Conservation (phyloP, 2,888 invertebrate species). For the Acrobeloides nanus region DNA sequence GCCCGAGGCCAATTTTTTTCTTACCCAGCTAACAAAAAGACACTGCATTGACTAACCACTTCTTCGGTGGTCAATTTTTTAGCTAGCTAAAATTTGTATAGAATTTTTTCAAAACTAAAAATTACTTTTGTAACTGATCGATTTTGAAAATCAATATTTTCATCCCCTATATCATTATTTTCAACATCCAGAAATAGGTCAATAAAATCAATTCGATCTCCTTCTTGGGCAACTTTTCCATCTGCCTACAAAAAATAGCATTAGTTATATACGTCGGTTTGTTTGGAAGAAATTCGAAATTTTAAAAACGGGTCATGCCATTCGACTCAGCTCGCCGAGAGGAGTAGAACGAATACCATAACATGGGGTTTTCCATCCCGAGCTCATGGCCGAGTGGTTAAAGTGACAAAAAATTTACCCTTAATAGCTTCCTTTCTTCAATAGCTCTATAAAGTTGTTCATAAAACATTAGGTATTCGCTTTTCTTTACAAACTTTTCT, state of each 20-base stretch:
- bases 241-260: conserved; percentile 3
- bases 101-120: conserved; percentile 2
- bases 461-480: background rate
- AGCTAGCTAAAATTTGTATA: conserved; percentile 20
- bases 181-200: conserved; percentile 44
- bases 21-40: conserved; percentile 42
- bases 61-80: conserved; percentile 34
- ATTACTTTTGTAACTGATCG: no score
- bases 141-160: no score
- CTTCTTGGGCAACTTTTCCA: conserved; percentile 14
- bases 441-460: background rate
- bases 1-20: no score
- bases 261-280: background rate
- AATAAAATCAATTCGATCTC: conserved; percentile 40
- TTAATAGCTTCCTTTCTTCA: background rate
- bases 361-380: no score
- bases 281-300: no score
- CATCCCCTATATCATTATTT: conserved; percentile 17
- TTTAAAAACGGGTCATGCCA: no score
- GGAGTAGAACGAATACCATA: no score
- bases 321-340: no score
- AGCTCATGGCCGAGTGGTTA: no score
- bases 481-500: no score
- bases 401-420: background rate
- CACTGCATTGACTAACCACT: conserved; percentile 31